Percentiles rank a stretch among this genome's conserved stretches.
phyloP scores from a whole-genome alignment of 2,888 invertebrate species.

The Pyrochroa serraticornis region DNA sequence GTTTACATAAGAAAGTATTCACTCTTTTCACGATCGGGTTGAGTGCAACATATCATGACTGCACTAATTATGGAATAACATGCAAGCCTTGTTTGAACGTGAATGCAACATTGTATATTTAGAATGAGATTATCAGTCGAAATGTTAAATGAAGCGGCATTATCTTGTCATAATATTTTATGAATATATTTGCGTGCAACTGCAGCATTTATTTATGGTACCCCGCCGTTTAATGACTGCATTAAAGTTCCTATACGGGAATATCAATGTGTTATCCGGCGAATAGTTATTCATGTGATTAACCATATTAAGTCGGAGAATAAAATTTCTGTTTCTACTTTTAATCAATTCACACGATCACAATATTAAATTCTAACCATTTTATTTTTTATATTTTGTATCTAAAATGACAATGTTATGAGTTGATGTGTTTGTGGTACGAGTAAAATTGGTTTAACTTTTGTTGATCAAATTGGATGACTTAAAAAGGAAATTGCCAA shows the following conservation, averaged over 20 bases:
- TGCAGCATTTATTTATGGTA: constrained; percentile 13
- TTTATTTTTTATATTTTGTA: no score
- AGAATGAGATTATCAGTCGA: constrained; percentile 34
- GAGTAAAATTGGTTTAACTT: no score
- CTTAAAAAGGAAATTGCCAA: no score
- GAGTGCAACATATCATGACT: background rate
- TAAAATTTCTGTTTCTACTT: no score
- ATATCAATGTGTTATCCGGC: background rate
- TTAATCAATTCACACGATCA: no score
- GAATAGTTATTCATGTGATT: background rate
- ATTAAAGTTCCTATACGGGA: constrained; percentile 6
- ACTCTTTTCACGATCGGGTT: background rate
- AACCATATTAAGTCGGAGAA: no score
- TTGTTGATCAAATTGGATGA: no score
- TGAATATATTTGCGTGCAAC: constrained; percentile 34
- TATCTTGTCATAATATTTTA: constrained; percentile 43
- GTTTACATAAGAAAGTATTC: no score
- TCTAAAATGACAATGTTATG: no score
- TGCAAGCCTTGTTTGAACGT: constrained; percentile 21
- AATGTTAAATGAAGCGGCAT: constrained; percentile 37
- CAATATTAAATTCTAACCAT: no score
- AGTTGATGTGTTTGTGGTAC: no score
- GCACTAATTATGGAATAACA: constrained; percentile 18
- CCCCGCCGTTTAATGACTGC: constrained; percentile 8
- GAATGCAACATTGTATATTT: constrained; percentile 30